Evolutionary conservation across 2,888 invertebrate genomes (phyloP), one percentile per base, ranked within the genome.

Genomic region (Eupithecia subumbrata): DNA sequence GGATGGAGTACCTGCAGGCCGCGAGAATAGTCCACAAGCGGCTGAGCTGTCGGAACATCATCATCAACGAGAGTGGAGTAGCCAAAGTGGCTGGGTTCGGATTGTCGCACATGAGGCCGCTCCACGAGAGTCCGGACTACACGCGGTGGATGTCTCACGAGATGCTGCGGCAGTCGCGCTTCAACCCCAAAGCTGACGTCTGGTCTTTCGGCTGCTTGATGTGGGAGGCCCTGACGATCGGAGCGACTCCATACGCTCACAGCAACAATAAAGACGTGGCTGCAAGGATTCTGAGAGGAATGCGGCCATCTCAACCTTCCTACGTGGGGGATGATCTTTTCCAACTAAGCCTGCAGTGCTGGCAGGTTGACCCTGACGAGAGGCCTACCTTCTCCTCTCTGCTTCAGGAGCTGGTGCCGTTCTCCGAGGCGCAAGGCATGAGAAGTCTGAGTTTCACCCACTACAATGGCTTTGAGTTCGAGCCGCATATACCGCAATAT

Each of bases 121-220:
- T 95, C 79, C 95, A 96, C 70, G 96, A 97, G 86, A 96, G 96
- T 69, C 95, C 97, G 2, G 97, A 98, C 85, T 96, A 97, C 82
- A 96, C 96, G 0, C 93, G 98, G 66, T 98, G 98, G 98, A 96
- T 96, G 11, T 96, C 98, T 0, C 96, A 97, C 37, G 98, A 98
- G 89, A 96, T 97, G 84, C 93, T 98, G 79, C 96, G 96, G 45
- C 96, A 96, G 83, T 96, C 96, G 71, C 96, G 96, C 70, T 96
- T 95, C 81, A 96, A 96, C n/a, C 92, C 95, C 7, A 96, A 97
- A 84, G 97, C 97, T 73, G 97, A 98, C 85, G 95, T 97, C 8
- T 98, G 98, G 98, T 97, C 98, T 0, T 98, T 96, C 88, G 98
- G 97, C 0, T 96, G 97, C 77, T 88, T 98, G 16, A 92, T 98